Evolutionary conservation across 2,888 invertebrate genomes (phyloP), one percentile per base, ranked within the genome.

Genomic region (Pristionchus entomophagus): DNA sequence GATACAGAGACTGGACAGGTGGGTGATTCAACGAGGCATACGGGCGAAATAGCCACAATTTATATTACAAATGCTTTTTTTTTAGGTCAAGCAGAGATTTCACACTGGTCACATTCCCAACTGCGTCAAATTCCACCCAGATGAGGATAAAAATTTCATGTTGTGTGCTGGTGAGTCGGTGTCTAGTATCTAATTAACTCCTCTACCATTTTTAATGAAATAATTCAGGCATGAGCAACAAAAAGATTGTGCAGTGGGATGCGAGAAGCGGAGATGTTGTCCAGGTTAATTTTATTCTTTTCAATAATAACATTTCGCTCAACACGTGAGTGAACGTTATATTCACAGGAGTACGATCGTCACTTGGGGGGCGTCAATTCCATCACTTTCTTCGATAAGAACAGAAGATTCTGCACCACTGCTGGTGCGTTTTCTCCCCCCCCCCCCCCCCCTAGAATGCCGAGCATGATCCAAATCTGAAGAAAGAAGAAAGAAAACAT

Each of bases 221-320:
- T 56, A 5, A 14, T 73, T 6, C 78, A 80, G 99, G 99, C 86
- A 99, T 98, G 2, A 97, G 98, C 0, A 99, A 99, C 93, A 99
- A 99, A 94, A 99, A 99, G 95, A 99, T 99, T 90, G 97, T 99
- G 93, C 99, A 97, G 97, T 99, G 99, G 98, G 99, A 99, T 94
- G 96, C 95, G 1, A 95, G 99, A 26, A 96, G 96, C 87, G 97
- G 97, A 32, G 98, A 98, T 94, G 96, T 98, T 91, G 97, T 92
- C 49, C 92, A 92, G 97, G 0, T 91, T 29, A 6, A 49, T n/a
- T 53, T 35, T 45, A 22, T 56, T 51, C 14, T 35, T 59, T 62
- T 84, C 26, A 10, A n/a, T n/a, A 22, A n/a, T n/a, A 17, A 77
- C 41, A 49, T 69, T 53, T n/a, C 73, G 45, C 14, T 6, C 2